Evolutionary conservation across 2,888 invertebrate species (phyloP), one percentile per base, ranked within the genome.

Genomic region (Leucophenga montana): DNA sequence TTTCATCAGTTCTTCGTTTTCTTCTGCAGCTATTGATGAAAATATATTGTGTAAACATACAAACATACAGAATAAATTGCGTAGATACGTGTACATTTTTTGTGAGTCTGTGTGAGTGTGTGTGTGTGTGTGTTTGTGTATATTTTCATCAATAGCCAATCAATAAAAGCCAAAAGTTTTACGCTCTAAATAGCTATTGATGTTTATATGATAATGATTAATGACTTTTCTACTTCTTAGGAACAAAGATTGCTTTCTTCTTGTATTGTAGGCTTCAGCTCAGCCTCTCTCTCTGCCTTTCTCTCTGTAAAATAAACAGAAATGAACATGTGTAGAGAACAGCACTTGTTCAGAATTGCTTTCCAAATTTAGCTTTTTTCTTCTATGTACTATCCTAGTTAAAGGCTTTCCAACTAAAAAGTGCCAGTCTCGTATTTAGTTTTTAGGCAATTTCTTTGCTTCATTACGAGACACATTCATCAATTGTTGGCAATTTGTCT

Each of bases 201-300:
- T 80, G 79, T 83, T 79, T 83, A 83, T 82, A 76, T 77, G 78
- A 82, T 82, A 80, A 77, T 80, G 83, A 80, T 83, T 82, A 82
- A 80, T 80, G 80, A 74, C 75, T 75, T 67, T 61, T 67, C 68
- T 74, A 72, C 69, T 50, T 50, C 22, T 22, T 44, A 1, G 48
- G n/a, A 46, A 22, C 48, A 64, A 59, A 64, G 62, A 64, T 64
- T 64, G 46, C 20, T 14, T 64, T 64, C 46, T 9, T 20, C 27
- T 64, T 13, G 18, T n/a, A 11, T 59, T 14, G 22, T n/a, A 62
- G 62, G 62, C 62, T n/a, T n/a, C n/a, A n/a, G n/a, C n/a, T n/a
- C n/a, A n/a, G 27, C 4, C 27, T 27, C 2, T 27, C 3, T 27
- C 27, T 27, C 20, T 64, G 27, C 4, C 27, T 27, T 3, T 27